Evolutionary conservation across 2,888 invertebrate genomes (phyloP).

Genomic region (Cheiracanthium punctorium): DNA sequence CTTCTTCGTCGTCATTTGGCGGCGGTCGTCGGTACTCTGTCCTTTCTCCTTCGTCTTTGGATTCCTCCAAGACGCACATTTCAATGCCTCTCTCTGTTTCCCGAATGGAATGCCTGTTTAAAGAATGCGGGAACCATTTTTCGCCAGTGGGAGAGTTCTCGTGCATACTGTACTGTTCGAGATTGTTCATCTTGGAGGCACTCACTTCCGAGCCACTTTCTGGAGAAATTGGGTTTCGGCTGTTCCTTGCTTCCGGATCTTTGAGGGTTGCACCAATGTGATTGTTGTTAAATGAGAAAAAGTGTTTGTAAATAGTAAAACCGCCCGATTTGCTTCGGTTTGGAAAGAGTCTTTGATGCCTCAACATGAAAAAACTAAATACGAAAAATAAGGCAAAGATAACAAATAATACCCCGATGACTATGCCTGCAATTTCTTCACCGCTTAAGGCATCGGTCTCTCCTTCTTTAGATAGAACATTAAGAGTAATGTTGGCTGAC

Average conservation of each 20-base stretch:
- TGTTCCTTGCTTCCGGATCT: slow-evolving; percentile 30
- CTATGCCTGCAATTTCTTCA: slow-evolving; percentile 72
- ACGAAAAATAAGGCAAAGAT: slow-evolving; percentile 70
- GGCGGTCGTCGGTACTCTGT: slow-evolving; percentile 41
- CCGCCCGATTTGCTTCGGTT: slow-evolving; percentile 53
- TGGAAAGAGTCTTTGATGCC: slow-evolving; percentile 61
- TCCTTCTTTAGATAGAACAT: slow-evolving; percentile 54
- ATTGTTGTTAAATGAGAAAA: slow-evolving; percentile 62
- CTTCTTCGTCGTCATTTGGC: slow-evolving; percentile 58
- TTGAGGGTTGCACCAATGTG: slow-evolving; percentile 46
- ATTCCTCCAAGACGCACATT: slow-evolving; percentile 47
- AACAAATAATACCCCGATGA: slow-evolving; percentile 71
- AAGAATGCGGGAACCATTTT: slow-evolving; percentile 52
- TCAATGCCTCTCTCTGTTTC: slow-evolving; percentile 64
- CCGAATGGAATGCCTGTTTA: slow-evolving; percentile 56
- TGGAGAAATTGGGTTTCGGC: slow-evolving; percentile 54
- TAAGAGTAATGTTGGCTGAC: slow-evolving; percentile 70
- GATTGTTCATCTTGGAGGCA: slow-evolving; percentile 57
- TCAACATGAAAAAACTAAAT: slow-evolving; percentile 71
- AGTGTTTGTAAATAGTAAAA: slow-evolving; percentile 59
- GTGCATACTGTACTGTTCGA: slow-evolving; percentile 61
- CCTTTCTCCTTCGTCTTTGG: slow-evolving; percentile 34
- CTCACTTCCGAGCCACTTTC: slow-evolving; percentile 60
- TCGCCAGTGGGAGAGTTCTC: slow-evolving; percentile 53
- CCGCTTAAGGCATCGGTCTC: slow-evolving; percentile 62